Evolutionary conservation across 2,797 vertebrate species (phyloP), one percentile per base, ranked within the genome.

Genomic region (Scolopax rusticola): DNA sequence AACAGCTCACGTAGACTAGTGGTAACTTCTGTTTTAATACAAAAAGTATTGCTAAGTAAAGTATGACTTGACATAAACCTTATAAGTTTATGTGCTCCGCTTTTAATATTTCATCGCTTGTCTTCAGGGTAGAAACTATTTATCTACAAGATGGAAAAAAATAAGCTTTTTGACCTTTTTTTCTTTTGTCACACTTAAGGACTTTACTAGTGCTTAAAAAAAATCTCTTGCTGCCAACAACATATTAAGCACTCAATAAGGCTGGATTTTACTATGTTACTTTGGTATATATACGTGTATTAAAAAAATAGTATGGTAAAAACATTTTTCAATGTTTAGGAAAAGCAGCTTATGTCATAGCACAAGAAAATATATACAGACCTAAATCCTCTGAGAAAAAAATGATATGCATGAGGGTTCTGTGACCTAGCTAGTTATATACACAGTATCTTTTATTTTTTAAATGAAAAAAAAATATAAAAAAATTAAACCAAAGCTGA

Each of bases 171-270:
- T 17, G 86, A 64, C 24, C 56, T 90, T 78, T 59, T 53, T 95
- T 95, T 95, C 65, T 74, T 83, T 50, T 64, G 32, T 84, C 61
- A 56, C 36, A 54, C 9, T 70, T 85, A 32, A 82, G 57, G 43
- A 84, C 51, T 95, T 68, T 15, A 30, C 73, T 75, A 32, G n/a
- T 24, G 60, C 20, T 79, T 60, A 56, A 83, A 63, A 87, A 78
- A 75, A 27, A 33, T 12, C 15, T 65, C 51, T 56, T 43, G 68
- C 33, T 94, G 85, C 57, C 69, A 97, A 60, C 36, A 47, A 7
- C 27, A 79, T 73, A 85, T 84, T 80, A 95, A 89, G 36, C 19
- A 56, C 24, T 92, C 57, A 94, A 25, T 75, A 75, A 89, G 95
- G 92, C 70, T 87, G 68, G 28, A 87, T 91, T 96, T 94, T 86